Conservation (phyloP, 2,888 invertebrate genomes). For the Drosophila mercatorum region DNA sequence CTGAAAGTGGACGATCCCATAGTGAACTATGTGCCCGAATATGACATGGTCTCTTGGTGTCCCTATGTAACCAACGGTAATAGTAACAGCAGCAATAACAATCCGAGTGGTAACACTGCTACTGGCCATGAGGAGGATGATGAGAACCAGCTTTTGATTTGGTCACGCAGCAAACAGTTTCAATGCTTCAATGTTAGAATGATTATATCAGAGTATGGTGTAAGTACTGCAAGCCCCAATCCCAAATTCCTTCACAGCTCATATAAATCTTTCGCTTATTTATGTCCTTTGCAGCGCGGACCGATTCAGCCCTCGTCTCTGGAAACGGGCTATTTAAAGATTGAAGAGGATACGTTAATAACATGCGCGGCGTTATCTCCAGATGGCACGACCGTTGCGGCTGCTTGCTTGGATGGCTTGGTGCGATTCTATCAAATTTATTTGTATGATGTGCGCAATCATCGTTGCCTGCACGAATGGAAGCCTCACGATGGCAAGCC, state of each 20-base stretch:
- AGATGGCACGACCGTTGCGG: conserved; percentile 97
- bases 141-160: conserved; percentile 91
- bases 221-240: conserved; percentile 55
- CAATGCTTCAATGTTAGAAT: conserved; percentile 83
- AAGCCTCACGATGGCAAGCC: conserved; percentile 95
- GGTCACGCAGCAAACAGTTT: conserved; percentile 90
- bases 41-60: conserved; percentile 95
- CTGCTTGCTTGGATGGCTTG: conserved; percentile 94
- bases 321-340: conserved; percentile 82
- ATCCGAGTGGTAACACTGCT: neutral
- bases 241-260: neutral
- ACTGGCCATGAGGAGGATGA: conserved; percentile 86
- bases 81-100: conserved; percentile 31
- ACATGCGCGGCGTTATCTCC: conserved; percentile 96
- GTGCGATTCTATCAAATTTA: conserved; percentile 97
- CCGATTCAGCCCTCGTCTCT: conserved; percentile 75
- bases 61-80: conserved; percentile 87
- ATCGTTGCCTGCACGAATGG: conserved; percentile 96
- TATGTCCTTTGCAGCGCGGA: conserved; percentile 69
- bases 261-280: neutral
- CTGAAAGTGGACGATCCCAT: conserved; percentile 85
- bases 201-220: conserved; percentile 81
- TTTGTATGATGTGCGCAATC: conserved; percentile 89
- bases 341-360: conserved; percentile 87
- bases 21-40: conserved; percentile 84